These are phyloP conservation scores for Dendrolimus kikuchii DNA, from an alignment of 1,140 invertebrate genomes.

Conservation along the genomic window DNA sequence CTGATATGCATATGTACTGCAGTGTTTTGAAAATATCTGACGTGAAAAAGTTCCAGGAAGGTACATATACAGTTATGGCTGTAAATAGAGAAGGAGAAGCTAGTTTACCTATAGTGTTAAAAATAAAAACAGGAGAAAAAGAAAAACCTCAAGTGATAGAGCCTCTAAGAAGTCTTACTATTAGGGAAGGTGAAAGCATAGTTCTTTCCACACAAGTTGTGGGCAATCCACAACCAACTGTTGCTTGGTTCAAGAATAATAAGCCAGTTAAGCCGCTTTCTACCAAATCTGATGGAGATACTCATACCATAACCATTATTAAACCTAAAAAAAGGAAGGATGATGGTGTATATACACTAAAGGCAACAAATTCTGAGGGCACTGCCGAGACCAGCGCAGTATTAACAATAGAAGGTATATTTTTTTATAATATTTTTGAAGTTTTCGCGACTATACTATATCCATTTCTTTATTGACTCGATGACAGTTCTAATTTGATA, in stretches of 20 bases:
- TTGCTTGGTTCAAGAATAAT: conserved; percentile 86
- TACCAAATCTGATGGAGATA: conserved; percentile 78
- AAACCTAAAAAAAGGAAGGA: conserved; percentile 75
- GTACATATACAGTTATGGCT: conserved; percentile 89
- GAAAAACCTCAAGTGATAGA: conserved; percentile 88
- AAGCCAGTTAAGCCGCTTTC: conserved; percentile 75
- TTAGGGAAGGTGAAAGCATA: conserved; percentile 85
- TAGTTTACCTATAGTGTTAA: conserved; percentile 84
- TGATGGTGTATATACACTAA: conserved; percentile 87
- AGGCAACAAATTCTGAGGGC: conserved; percentile 85
- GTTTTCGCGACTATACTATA: no score
- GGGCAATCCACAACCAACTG: conserved; percentile 84
- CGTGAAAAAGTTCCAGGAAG: conserved; percentile 86
- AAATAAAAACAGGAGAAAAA: conserved; percentile 83
- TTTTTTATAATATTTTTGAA: no score
- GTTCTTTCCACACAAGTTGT: conserved; percentile 84
- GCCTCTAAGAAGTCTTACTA: conserved; percentile 80
- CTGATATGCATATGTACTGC: conserved; percentile 92
- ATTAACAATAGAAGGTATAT: conserved; percentile 85
- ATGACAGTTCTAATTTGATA: no score
- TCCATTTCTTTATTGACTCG: no score
- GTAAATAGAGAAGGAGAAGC: conserved; percentile 93
- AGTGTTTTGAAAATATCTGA: conserved; percentile 86
- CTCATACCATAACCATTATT: conserved; percentile 78
- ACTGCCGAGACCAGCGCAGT: conserved; percentile 81